Percentiles rank a stretch among this genome's conserved stretches.
Evolutionary conservation across 2,888 invertebrate species (phyloP).

Genomic region (Selenia dentaria): DNA sequence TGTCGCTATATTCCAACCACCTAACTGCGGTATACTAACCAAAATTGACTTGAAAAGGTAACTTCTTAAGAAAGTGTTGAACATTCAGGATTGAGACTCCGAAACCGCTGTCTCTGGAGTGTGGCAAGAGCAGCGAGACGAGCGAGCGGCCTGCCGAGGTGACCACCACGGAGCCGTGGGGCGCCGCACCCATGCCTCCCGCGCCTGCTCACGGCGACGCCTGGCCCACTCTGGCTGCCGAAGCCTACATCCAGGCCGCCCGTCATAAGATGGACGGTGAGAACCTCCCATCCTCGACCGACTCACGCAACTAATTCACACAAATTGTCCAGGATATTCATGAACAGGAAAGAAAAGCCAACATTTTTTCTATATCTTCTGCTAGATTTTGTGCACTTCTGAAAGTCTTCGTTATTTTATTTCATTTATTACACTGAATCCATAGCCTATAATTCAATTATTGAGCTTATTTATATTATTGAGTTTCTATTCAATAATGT

Average conservation of each 20-base stretch:
- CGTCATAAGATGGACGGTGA: constrained; percentile 79
- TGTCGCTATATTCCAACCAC: too few species aligned
- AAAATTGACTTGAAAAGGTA: too few species aligned
- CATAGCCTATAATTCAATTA: too few species aligned
- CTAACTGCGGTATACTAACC: too few species aligned
- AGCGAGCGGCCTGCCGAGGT: constrained; percentile 75
- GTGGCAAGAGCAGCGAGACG: constrained; percentile 58
- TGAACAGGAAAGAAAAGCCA: too few species aligned
- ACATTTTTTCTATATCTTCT: too few species aligned
- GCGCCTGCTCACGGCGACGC: constrained; percentile 55
- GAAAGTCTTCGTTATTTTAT: too few species aligned
- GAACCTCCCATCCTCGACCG: constrained; percentile 77
- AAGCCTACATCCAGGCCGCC: constrained; percentile 69
- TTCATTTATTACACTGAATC: too few species aligned
- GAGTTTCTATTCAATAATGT: too few species aligned
- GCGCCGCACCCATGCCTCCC: constrained; percentile 40
- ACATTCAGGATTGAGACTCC: constrained; percentile 73
- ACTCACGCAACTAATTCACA: constrained; percentile 67
- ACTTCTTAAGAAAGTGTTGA: too few species aligned
- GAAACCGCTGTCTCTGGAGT: constrained; percentile 73
- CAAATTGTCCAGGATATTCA: neutral
- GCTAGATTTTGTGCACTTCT: too few species aligned
- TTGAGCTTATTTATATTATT: too few species aligned
- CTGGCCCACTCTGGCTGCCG: constrained; percentile 69
- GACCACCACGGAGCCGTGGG: constrained; percentile 72